A percentile compares a stretch with the other conserved stretches of the same genome.
Conservation (phyloP, 2,113 vertebrate species). For the Alligator mississippiensis region DNA sequence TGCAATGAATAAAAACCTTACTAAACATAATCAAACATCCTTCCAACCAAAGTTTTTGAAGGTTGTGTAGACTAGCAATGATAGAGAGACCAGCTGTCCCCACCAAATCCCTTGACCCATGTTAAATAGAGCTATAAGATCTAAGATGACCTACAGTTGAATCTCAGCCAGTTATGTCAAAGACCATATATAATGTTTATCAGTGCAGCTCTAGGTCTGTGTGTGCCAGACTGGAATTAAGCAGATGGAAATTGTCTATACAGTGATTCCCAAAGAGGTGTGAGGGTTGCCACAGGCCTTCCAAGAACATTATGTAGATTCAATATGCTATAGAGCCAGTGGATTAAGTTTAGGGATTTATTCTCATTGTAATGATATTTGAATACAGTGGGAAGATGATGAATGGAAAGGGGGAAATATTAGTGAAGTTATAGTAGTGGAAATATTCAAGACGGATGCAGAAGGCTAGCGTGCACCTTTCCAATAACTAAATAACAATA, state of each 20-base stretch:
- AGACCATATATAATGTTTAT: background rate
- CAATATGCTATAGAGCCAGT: background rate
- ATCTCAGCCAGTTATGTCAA: accelerated
- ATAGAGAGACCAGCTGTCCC: background rate
- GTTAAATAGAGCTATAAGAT: background rate
- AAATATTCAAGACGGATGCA: background rate
- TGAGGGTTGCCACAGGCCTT: background rate
- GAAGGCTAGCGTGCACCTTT: slow-evolving; percentile 32
- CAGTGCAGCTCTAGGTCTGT: accelerated
- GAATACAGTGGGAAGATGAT: background rate
- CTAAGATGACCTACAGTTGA: background rate
- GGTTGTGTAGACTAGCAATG: accelerated
- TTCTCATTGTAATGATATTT: background rate
- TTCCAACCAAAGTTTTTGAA: background rate
- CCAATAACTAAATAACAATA: slow-evolving; percentile 21
- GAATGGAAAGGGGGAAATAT: accelerated
- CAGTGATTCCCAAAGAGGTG: background rate
- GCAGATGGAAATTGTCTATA: background rate
- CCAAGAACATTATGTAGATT: background rate
- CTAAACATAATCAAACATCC: background rate
- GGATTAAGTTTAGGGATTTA: slow-evolving; percentile 23
- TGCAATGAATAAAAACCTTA: background rate
- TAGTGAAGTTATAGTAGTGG: background rate
- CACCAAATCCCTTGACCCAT: background rate
- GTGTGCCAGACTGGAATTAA: accelerated